Evolutionary conservation across 2,888 invertebrate species (phyloP).

Genomic region (Antheraea yamamai): DNA sequence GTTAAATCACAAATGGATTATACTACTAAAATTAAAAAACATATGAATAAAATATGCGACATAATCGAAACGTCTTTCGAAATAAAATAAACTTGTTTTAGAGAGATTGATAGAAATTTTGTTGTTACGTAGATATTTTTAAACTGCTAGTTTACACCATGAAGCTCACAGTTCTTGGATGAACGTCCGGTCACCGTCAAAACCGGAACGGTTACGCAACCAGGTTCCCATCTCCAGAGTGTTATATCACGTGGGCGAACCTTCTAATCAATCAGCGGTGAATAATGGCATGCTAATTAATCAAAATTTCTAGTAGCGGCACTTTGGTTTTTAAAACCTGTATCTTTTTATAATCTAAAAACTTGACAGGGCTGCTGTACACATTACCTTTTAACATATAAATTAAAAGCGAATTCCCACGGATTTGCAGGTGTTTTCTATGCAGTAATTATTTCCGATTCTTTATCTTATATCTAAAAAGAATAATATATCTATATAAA

Average conservation of each 20-base stretch:
- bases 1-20: neutral
- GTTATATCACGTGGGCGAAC: conserved; percentile 36
- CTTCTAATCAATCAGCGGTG: conserved; percentile 42
- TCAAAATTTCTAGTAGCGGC: conserved; percentile 44
- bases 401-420: too few relatives aligned
- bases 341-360: neutral
- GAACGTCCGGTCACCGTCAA: neutral
- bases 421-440: too few relatives aligned
- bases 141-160: conserved; percentile 5
- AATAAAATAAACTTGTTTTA: conserved; percentile 3
- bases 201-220: conserved; percentile 28
- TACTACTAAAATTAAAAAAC: neutral
- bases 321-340: conserved; percentile 2
- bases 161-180: neutral
- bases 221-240: conserved; percentile 24
- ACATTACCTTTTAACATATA: too few relatives aligned
- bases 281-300: conserved; percentile 60
- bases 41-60: neutral
- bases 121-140: conserved; percentile 12
- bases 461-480: too few relatives aligned
- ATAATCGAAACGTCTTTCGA: conserved; percentile 1
- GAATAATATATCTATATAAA: too few relatives aligned
- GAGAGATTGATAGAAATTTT: conserved; percentile 13
- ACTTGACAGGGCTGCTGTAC: neutral
- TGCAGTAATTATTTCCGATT: too few relatives aligned